phyloP scores from a whole-genome alignment of 1,140 invertebrate genomes.

The Delia radicum region DNA sequence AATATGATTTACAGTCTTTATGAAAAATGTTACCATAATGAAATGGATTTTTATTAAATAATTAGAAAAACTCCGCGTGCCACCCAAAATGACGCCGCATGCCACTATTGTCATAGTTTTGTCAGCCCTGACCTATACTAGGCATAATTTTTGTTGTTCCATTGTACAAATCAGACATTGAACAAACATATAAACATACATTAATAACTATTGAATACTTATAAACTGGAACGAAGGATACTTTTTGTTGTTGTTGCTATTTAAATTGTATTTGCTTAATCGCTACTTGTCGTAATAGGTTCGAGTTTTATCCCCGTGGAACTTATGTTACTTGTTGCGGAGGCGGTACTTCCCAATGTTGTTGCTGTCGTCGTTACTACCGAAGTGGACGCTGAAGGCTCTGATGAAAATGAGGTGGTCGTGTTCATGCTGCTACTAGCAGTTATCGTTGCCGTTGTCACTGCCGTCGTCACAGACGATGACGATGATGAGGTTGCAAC shows the following conservation, averaged over 20 bases:
- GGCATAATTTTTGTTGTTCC: no score
- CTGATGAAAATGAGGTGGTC: slow-evolving; percentile 8
- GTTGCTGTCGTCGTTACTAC: background rate
- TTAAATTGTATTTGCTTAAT: slow-evolving; percentile 25
- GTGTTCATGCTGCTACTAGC: slow-evolving; percentile 29
- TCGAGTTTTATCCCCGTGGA: slow-evolving; percentile 57
- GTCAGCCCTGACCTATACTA: no score
- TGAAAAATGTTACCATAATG: no score
- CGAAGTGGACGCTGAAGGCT: slow-evolving; percentile 24
- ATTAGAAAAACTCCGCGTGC: no score
- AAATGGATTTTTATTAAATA: no score
- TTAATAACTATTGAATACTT: background rate
- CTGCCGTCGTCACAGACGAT: slow-evolving; percentile 34
- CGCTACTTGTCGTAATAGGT: slow-evolving; percentile 58
- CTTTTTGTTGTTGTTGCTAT: background rate
- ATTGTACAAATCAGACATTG: no score
- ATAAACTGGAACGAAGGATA: background rate
- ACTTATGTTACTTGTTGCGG: slow-evolving; percentile 29
- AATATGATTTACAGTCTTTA: no score
- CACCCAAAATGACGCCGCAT: no score
- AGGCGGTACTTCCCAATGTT: slow-evolving; percentile 12
- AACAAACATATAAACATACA: background rate
- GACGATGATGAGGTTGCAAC: slow-evolving; percentile 25
- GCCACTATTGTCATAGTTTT: no score
- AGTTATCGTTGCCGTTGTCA: slow-evolving; percentile 26